Conservation (phyloP, 2,888 invertebrate species). For the Synanthedon myopaeformis region DNA sequence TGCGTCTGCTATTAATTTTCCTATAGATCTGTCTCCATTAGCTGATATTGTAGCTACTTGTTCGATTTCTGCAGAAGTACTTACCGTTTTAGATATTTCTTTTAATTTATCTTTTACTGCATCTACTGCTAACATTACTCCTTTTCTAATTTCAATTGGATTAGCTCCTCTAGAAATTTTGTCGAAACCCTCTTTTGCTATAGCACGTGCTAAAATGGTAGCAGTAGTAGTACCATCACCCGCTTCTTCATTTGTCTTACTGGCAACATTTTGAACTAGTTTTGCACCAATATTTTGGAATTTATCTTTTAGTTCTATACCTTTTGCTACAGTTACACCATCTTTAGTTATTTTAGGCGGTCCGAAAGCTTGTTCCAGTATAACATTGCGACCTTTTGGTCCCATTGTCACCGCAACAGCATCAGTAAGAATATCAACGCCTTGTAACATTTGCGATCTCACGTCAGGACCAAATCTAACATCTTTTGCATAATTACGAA, state of each 20-base stretch:
- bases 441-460: conserved; percentile 94
- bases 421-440: conserved; percentile 97
- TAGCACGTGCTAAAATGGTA: conserved; percentile 95
- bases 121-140: conserved; percentile 95
- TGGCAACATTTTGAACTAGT: conserved; percentile 98
- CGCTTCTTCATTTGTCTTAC: conserved; percentile 99
- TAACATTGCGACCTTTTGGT: conserved; percentile 98
- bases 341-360: conserved; percentile 99
- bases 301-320: conserved; percentile 96
- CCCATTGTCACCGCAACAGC: conserved; percentile 99
- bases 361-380: conserved; percentile 98
- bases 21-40: conserved; percentile 93
- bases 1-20: conserved; percentile 92
- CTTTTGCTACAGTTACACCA: conserved; percentile 98
- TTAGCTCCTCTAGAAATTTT: conserved; percentile 97
- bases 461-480: conserved; percentile 97
- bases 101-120: conserved; percentile 86
- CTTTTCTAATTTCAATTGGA: conserved; percentile 92
- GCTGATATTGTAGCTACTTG: conserved; percentile 99
- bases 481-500: conserved; percentile 84
- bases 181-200: conserved; percentile 98
- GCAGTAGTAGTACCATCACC: conserved; percentile 99
- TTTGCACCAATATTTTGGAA: conserved; percentile 99
- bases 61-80: conserved; percentile 96
- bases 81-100: conserved; percentile 89